Conservation (phyloP, 2,113 vertebrate species). For the Girardinichthys multiradiatus region DNA sequence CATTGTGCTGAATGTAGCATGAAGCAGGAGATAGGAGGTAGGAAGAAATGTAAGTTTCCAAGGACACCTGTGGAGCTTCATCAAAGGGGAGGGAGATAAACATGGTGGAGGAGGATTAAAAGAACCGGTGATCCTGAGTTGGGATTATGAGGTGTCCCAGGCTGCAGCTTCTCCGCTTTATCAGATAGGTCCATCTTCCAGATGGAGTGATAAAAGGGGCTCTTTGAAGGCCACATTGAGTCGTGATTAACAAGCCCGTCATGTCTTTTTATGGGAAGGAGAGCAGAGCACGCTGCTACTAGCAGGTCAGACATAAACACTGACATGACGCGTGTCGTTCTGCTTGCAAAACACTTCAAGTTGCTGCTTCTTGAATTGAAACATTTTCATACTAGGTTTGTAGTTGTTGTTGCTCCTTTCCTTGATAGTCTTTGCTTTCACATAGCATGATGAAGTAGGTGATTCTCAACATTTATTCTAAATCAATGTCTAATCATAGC, state of each 20-base stretch:
- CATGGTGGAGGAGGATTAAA: slow-evolving; percentile 75
- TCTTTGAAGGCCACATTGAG: slow-evolving; percentile 80
- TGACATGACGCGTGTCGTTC: slow-evolving; percentile 25
- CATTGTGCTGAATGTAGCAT: background rate
- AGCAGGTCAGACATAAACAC: slow-evolving; percentile 62
- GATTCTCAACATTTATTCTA: slow-evolving; percentile 16
- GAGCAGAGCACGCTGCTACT: slow-evolving; percentile 44
- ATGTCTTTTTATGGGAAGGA: slow-evolving; percentile 69
- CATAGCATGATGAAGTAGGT: background rate
- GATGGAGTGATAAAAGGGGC: slow-evolving; percentile 73
- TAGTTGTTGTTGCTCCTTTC: background rate
- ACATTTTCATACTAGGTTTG: slow-evolving; percentile 17
- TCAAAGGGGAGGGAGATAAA: slow-evolving; percentile 73
- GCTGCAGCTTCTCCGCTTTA: slow-evolving; percentile 57
- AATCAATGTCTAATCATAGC: slow-evolving; percentile 28
- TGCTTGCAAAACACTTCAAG: slow-evolving; percentile 34
- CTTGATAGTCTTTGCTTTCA: background rate
- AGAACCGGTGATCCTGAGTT: slow-evolving; percentile 63
- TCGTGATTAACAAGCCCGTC: slow-evolving; percentile 59
- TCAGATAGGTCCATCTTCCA: slow-evolving; percentile 75
- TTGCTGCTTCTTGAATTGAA: slow-evolving; percentile 32
- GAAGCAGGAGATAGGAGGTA: slow-evolving; percentile 1
- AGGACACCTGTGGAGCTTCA: slow-evolving; percentile 65
- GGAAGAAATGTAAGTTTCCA: slow-evolving; percentile 11
- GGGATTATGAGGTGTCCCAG: slow-evolving; percentile 64